Evolutionary conservation across 2,888 invertebrate genomes (phyloP).

Genomic region (Acrobasis suavella): DNA sequence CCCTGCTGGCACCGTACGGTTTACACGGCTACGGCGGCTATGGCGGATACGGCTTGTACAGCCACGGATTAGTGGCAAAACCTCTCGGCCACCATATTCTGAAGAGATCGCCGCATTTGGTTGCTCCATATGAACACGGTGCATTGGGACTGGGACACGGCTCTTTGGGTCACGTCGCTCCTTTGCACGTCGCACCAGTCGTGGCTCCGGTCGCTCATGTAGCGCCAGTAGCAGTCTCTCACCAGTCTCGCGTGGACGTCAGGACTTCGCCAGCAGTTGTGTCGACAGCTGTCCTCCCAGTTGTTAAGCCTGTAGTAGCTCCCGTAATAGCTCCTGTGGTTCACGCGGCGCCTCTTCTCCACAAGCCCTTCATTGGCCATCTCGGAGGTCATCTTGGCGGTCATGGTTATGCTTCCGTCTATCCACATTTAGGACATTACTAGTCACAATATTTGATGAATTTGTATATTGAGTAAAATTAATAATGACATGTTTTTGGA

Average conservation of each 20-base stretch:
- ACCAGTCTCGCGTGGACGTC: constrained; percentile 78
- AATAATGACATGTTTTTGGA: constrained; percentile 2
- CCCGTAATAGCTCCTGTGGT: constrained; percentile 52
- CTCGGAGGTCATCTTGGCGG: constrained; percentile 27
- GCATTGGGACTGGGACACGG: constrained; percentile 5
- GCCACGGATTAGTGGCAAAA: constrained; percentile 35
- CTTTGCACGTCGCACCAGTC: too few species aligned
- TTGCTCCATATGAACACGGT: constrained; percentile 41
- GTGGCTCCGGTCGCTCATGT: constrained; percentile 33
- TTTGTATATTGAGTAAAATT: not conserved
- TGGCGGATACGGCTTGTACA: constrained; percentile 39
- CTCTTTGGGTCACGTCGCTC: constrained; percentile 39
- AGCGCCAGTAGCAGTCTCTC: constrained; percentile 75
- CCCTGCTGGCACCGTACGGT: constrained; percentile 46
- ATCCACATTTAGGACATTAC: constrained; percentile 47
- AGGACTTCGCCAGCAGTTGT: constrained; percentile 57
- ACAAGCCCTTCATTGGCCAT: constrained; percentile 25
- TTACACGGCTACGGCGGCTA: constrained; percentile 38
- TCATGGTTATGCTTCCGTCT: constrained; percentile 35
- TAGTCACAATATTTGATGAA: constrained; percentile 34
- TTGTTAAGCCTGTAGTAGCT: constrained; percentile 51
- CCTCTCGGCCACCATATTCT: constrained; percentile 54
- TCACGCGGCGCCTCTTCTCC: constrained; percentile 47
- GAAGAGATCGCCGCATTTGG: constrained; percentile 63
- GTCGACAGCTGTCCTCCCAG: constrained; percentile 42